These are phyloP conservation scores for Metacarcinus magister DNA, from an alignment of 2,888 invertebrate species.

Conservation along the genomic window DNA sequence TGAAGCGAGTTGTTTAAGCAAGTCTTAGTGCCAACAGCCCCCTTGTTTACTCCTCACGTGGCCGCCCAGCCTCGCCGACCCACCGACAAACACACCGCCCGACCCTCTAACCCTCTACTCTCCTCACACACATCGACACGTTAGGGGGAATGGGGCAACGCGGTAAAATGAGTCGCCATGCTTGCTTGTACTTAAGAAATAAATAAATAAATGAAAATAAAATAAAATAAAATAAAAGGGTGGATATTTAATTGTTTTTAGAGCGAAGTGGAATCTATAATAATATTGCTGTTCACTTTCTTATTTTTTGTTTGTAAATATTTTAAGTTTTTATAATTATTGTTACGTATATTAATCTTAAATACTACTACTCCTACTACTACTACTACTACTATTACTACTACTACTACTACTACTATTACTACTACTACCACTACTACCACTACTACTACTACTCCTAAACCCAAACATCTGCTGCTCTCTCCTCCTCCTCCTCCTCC, in stretches of 20 bases:
- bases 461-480: neutral
- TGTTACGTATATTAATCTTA: neutral
- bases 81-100: slow-evolving; percentile 12
- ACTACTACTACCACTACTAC: neutral
- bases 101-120: neutral
- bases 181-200: neutral
- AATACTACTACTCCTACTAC: too few species aligned
- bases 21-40: neutral
- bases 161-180: neutral
- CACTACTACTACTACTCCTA: neutral
- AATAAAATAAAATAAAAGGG: too few species aligned
- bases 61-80: neutral
- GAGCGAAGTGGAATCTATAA: neutral
- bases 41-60: neutral
- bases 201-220: neutral
- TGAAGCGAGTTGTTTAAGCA: slow-evolving; percentile 33
- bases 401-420: neutral
- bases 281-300: neutral
- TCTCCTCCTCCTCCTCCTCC: neutral
- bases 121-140: neutral
- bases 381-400: neutral
- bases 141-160: neutral
- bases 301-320: neutral
- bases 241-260: neutral
- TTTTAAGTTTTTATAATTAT: too few species aligned